Evolutionary conservation across 2,888 invertebrate genomes (phyloP), one percentile per base, ranked within the genome.

Genomic region (Drosophila subsilvestris): DNA sequence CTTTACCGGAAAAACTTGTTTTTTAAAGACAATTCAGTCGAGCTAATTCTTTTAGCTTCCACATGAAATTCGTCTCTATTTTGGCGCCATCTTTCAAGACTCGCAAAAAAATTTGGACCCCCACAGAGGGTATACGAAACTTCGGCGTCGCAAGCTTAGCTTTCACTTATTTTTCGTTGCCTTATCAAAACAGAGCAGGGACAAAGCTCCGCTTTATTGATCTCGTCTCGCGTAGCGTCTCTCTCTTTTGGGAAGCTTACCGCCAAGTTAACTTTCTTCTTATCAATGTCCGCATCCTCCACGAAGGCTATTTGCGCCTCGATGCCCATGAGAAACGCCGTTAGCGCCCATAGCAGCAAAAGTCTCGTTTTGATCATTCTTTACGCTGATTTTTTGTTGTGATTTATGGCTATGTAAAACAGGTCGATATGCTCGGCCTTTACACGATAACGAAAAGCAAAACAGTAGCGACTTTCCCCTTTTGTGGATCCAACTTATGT

Each of bases 211-310:
- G 22, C 22, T 22, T 22, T 22, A 4, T 20, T 20, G 20, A 3
- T 20, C 6, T 22, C 5, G 22, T 0, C 22, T 22, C 22, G 3
- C 37, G 37, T 2, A 2, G 6, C 14, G 14, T n/a, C 37, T 37
- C n/a, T n/a, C 37, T 18, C 18, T n/a, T n/a, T n/a, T 17, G n/a
- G 45, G 29, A 0, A 43, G n/a, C 89, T 89, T 79, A 91, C 92
- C 63, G 68, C 79, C 22, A 89, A 69, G 78, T 91, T 91, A 9
- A 79, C 76, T 80, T 90, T 90, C 25, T 76, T 78, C 74, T 84
- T 84, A 85, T 90, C 89, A 53, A 83, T 68, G 50, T 82, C 86
- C 17, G 66, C 75, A 9, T 77, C 74, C 83, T 91, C 91, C 10
- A 86, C 89, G 63, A 71, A 91, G 14, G 78, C 84, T 20, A 91